These are phyloP conservation scores for Leptinotarsa undecemlineata DNA, from an alignment of 1,140 invertebrate species.

Conservation along the genomic window DNA sequence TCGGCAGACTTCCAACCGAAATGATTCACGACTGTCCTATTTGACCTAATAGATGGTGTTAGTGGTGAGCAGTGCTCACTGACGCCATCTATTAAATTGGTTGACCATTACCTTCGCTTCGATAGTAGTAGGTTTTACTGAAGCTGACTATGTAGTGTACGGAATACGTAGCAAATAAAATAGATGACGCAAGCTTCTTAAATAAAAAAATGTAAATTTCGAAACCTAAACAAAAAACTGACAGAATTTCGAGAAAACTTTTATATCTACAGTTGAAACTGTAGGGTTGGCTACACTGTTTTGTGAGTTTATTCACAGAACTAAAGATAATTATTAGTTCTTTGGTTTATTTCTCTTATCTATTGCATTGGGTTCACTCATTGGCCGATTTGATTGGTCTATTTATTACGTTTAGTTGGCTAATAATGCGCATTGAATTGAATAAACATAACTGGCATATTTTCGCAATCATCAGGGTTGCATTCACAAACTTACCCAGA, in stretches of 20 bases:
- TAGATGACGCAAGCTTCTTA: slow-evolving; percentile 14
- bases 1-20: not conserved
- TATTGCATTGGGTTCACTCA: too few relatives aligned
- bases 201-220: slow-evolving; percentile 10
- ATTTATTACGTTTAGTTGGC: too few relatives aligned
- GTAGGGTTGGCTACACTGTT: slow-evolving; percentile 17
- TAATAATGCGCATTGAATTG: too few relatives aligned
- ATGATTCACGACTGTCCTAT: not conserved
- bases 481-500: too few relatives aligned
- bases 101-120: not conserved
- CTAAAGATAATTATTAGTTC: too few relatives aligned
- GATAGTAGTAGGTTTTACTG: not conserved
- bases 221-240: slow-evolving; percentile 23
- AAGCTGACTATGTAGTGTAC: not conserved
- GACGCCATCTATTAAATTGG: slow-evolving; percentile 12
- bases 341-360: too few relatives aligned
- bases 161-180: slow-evolving; percentile 4
- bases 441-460: too few relatives aligned
- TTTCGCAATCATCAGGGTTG: too few relatives aligned
- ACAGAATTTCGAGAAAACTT: slow-evolving; percentile 4
- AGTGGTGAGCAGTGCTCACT: not conserved
- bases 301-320: too few relatives aligned
- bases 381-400: too few relatives aligned
- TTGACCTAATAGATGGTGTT: not conserved
- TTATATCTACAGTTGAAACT: slow-evolving; percentile 21